Evolutionary conservation across 2,888 invertebrate genomes (phyloP).

Genomic region (Macrosoma leucophasiata): DNA sequence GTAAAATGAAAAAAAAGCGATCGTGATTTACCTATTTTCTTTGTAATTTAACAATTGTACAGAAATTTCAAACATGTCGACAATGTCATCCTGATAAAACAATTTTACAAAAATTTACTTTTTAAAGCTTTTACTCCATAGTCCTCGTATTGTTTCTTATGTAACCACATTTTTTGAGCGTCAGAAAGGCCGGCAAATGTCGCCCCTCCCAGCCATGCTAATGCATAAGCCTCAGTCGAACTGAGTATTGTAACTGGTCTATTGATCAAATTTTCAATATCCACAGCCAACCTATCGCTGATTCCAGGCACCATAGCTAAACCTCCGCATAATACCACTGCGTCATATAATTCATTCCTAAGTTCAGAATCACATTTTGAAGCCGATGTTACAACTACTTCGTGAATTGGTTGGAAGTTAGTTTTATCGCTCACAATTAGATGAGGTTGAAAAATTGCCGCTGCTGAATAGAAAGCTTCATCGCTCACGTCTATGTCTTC

Average conservation of each 20-base stretch:
- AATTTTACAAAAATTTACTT: conserved; percentile 43
- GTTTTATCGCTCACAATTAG: conserved; percentile 29
- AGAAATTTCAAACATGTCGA: too few species aligned
- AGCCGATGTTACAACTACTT: conserved; percentile 34
- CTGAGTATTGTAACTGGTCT: conserved; percentile 35
- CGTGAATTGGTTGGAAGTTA: conserved; percentile 35
- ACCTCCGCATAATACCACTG: conserved; percentile 49
- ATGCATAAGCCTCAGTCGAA: conserved; percentile 41
- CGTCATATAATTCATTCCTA: conserved; percentile 34
- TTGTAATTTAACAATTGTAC: too few species aligned
- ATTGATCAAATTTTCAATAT: conserved; percentile 32
- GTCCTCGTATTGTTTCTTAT: conserved; percentile 52
- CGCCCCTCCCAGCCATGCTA: conserved; percentile 57
- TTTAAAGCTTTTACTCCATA: conserved; percentile 47
- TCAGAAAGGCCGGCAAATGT: conserved; percentile 48
- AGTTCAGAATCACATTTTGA: conserved; percentile 48
- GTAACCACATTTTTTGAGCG: conserved; percentile 42
- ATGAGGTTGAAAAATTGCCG: conserved; percentile 48
- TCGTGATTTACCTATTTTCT: too few species aligned
- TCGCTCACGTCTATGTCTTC: conserved; percentile 40
- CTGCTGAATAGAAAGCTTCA: conserved; percentile 44
- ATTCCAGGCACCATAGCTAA: conserved; percentile 43
- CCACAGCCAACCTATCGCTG: conserved; percentile 36
- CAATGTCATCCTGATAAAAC: too few species aligned
- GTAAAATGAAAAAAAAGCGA: too few species aligned